A percentile compares a stretch with the other conserved stretches of the same genome.
Conservation (phyloP, 92 coral and sea anemone species). For the Porites divaricata region DNA sequence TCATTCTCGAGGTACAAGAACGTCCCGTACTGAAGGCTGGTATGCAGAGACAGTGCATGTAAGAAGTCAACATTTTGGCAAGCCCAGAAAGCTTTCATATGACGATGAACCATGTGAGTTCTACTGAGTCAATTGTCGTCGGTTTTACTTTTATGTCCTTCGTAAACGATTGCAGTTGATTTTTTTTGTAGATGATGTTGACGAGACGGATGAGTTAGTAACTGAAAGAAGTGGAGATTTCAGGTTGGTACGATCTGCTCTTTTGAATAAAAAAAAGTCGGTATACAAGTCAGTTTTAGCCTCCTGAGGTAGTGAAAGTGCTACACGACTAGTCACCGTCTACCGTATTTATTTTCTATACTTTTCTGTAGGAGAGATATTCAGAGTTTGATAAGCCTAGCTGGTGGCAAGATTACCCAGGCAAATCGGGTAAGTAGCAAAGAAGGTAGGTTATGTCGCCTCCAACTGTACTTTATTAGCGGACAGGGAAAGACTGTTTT, state of each 20-base stretch:
- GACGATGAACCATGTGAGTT: constrained; percentile 25
- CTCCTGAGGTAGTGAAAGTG: not conserved
- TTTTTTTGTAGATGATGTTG: not conserved
- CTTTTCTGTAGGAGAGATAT: constrained; percentile 27
- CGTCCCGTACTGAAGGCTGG: constrained; percentile 4
- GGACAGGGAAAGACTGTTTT: no score
- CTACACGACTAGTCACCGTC: not conserved
- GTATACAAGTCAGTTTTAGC: not conserved
- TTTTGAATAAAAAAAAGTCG: not conserved
- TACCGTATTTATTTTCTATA: not conserved
- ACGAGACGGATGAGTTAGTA: constrained; percentile 6
- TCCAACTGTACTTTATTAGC: not conserved
- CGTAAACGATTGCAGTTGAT: not conserved
- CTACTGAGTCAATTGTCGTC: not conserved
- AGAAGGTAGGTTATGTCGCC: not conserved
- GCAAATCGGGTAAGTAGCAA: constrained; percentile 36
- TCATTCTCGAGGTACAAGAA: not conserved
- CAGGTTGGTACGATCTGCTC: constrained; percentile 11
- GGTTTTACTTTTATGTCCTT: not conserved
- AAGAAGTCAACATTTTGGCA: constrained; percentile 16
- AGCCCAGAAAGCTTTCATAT: constrained; percentile 39
- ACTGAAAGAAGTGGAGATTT: constrained; percentile 15
- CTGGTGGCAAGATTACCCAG: constrained; percentile 19
- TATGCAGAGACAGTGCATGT: constrained; percentile 5
- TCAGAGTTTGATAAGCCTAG: constrained; percentile 20